Evolutionary conservation across 2,797 vertebrate species (phyloP), one percentile per base, ranked within the genome.

Genomic region (Sebastes minor): DNA sequence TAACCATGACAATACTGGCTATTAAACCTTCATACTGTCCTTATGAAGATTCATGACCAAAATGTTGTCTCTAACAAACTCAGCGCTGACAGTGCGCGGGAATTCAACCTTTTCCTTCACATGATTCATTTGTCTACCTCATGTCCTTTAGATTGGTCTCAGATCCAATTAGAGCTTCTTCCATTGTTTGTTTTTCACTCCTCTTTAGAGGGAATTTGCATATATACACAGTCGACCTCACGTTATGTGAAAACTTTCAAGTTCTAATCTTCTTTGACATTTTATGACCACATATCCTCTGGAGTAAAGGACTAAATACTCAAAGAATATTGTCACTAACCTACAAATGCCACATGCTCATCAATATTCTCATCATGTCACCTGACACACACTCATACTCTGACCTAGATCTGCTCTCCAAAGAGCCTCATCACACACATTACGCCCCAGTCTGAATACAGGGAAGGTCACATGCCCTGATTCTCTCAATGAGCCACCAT

Each of bases 321-420:
- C 18, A 30, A 32, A 49, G 12, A 12, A 18, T 28, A 59, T 30
- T 7, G 1, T 7, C 30, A 33, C 10, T 46, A 32, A 10, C 12
- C 4, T 10, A 63, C 56, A 69, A 75, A 55, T 56, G n/a, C 49
- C 56, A 69, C 72, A 55, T 56, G n/a, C 38, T 76, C 42, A 78
- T 86, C 70, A 71, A 38, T 78, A 84, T 80, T 80, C 77, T 79
- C 62, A 68, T 61, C 69, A 46, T 60, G 71, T 72, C 83, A 79
- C 69, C 69, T 75, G 76, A 86, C 74, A 75, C 76, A 84, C 76
- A 82, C 76, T 80, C 16, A 65, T 23, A 63, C n/a, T 32, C 46
- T 77, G 83, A 83, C 67, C 77, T 33, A 71, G 30, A 78, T 78
- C 63, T 69, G 32, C 70, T 74, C 60, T 59, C 27, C 62, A 76